Base-by-base conservation (phyloP, 2,888 invertebrate genomes). In the Argyresthia goedartella region DNA sequence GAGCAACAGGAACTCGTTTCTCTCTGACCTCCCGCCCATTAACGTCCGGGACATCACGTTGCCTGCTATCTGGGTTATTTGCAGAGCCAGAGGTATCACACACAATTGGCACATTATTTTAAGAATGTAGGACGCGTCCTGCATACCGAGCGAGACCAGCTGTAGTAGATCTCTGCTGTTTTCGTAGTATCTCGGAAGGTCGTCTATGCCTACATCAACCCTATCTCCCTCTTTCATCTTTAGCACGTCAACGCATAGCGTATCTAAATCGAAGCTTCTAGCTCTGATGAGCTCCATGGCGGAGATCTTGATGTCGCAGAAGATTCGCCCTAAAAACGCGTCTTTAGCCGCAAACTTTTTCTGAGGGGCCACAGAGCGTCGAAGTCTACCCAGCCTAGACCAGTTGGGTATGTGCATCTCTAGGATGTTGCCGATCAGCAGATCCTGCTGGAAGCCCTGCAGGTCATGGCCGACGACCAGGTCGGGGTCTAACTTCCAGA, bases 61-160 rank as follows among this genome's bases (percentile, higher is more conserved):
- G 60, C 99, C 99, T 51, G 98, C 98, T 63, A 99, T 97, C 66
- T 94, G 94, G 0, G 99, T 99, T 56, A 99, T 99, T 87, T 99
- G 98, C 47, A 97, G 78, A 0, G 98, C 97, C 54, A 99, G 85
- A 0, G 99, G 99, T 65, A 99, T 89, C 0, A 95, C 93, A 73
- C 97, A 97, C 34, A 99, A 85, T 72, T 98, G 96, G 66, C 93
- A 94, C 90, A 97, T 92, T 4, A 99, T 91, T 59, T 91, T 91
- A n/a, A 98, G 77, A 52, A 95, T 91, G 66, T 92, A 93, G 0
- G 91, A 90, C 1, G 94, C 91, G 71, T 98, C 96, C 64, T 93
- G 92, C 93, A 98, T 93, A 4, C 93, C 94, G 33, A 92, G 78
- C 33, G 93, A 91, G 8, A 97, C 89, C 1, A 97, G 87, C 65